Evolutionary conservation across 2,888 invertebrate genomes (phyloP).

Genomic region (Carpatolechia fugitivella): DNA sequence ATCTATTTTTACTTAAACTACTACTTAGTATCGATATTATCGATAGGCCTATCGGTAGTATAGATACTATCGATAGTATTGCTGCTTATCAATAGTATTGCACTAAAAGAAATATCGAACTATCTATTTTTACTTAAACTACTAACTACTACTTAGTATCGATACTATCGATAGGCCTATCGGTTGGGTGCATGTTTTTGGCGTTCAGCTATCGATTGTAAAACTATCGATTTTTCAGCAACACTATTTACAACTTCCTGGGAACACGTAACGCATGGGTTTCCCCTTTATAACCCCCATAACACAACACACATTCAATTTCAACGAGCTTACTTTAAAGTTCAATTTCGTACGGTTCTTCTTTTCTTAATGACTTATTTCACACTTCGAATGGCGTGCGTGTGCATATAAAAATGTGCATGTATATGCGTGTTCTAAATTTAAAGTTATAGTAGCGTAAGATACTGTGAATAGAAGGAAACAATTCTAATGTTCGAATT

Average conservation of each 20-base stretch:
- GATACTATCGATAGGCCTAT: too few relatives aligned
- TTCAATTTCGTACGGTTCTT: conserved; percentile 20
- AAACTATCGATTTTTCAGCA: too few relatives aligned
- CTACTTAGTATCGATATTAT: too few relatives aligned
- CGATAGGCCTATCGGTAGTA: too few relatives aligned
- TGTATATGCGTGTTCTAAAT: conserved; percentile 41
- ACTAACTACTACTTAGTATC: too few relatives aligned
- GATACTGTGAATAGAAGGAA: conserved; percentile 26
- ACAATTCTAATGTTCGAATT: conserved; percentile 24
- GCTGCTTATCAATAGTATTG: too few relatives aligned
- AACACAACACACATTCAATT: conserved; percentile 28
- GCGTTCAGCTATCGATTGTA: too few relatives aligned
- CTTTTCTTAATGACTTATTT: conserved; percentile 35
- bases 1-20: too few relatives aligned
- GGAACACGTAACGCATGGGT: conserved; percentile 41
- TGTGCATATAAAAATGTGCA: conserved; percentile 24
- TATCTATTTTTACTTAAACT: too few relatives aligned
- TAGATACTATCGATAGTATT: too few relatives aligned
- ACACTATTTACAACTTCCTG: conserved; percentile 67
- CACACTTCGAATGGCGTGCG: conserved; percentile 30
- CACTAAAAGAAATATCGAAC: too few relatives aligned
- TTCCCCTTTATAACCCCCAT: conserved; percentile 33
- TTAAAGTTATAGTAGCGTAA: conserved; percentile 34
- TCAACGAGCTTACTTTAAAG: conserved; percentile 24
- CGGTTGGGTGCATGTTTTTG: too few relatives aligned